phyloP scores from a whole-genome alignment of 2,113 vertebrate species.

The Pseudorhombus dupliciocellatus region DNA sequence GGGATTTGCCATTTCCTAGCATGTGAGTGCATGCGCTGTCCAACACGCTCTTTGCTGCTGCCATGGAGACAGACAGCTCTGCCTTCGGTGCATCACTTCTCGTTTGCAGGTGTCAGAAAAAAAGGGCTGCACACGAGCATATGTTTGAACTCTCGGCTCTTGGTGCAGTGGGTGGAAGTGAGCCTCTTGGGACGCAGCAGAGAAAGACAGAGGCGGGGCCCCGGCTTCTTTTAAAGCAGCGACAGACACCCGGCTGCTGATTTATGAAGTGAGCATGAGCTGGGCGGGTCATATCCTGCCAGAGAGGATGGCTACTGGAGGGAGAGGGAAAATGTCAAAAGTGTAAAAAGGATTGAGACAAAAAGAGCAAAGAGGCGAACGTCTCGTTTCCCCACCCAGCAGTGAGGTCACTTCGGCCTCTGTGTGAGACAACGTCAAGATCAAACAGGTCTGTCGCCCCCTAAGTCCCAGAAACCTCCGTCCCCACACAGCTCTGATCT shows the following conservation, averaged over 20 bases:
- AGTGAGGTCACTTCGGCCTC: constrained; percentile 34
- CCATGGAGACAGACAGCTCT: constrained; percentile 74
- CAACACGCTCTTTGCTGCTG: constrained; percentile 44
- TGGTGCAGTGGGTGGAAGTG: constrained; percentile 51
- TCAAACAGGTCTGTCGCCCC: constrained; percentile 49
- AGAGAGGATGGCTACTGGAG: constrained; percentile 50
- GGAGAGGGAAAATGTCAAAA: constrained; percentile 21
- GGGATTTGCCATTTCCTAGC: constrained; percentile 25
- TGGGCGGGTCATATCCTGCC: constrained; percentile 58
- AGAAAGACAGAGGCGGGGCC: constrained; percentile 32
- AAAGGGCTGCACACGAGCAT: constrained; percentile 64
- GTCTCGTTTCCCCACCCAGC: constrained; percentile 27
- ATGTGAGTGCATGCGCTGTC: constrained; percentile 46
- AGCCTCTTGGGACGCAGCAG: constrained; percentile 53
- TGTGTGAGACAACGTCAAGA: constrained; percentile 42
- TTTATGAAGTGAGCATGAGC: constrained; percentile 69
- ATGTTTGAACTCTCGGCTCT: constrained; percentile 66
- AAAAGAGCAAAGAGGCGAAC: constrained; percentile 16
- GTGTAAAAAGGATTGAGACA: constrained; percentile 22
- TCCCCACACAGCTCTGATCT: constrained; percentile 18
- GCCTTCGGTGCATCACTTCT: constrained; percentile 46
- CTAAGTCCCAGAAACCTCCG: constrained; percentile 11
- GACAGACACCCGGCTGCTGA: constrained; percentile 53
- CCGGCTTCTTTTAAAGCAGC: constrained; percentile 51
- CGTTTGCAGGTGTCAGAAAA: constrained; percentile 66